Conservation (phyloP, 1,140 invertebrate genomes). For the Sycophila sp. region DNA sequence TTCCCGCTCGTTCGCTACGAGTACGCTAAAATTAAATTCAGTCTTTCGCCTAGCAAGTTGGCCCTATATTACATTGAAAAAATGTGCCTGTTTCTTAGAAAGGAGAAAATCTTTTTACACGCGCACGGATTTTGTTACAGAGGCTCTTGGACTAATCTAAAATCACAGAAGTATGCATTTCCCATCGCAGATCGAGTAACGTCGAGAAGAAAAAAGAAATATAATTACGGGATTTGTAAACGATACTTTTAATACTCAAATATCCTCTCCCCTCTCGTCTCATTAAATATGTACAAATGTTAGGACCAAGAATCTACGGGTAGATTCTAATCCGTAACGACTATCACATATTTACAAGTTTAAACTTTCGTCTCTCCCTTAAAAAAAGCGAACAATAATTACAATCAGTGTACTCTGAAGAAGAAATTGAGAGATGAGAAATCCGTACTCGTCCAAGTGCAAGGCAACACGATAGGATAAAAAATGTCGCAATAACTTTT, state of each 20-base stretch:
- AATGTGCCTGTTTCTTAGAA: conserved; percentile 22
- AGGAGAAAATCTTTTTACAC: conserved; percentile 11
- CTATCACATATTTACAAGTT: conserved; percentile 43
- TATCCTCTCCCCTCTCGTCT: conserved; percentile 21
- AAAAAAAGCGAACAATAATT: conserved; percentile 15
- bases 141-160: conserved; percentile 9
- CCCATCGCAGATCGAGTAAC: conserved; percentile 20
- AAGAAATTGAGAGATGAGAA: conserved; percentile 11
- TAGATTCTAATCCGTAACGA: conserved; percentile 41
- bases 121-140: not conserved
- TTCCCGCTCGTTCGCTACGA: conserved; percentile 28
- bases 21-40: conserved; percentile 34
- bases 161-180: conserved; percentile 36
- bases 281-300: conserved; percentile 26
- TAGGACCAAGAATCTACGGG: conserved; percentile 39
- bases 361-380: conserved; percentile 21
- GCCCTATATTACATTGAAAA: conserved; percentile 9
- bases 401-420: conserved; percentile 21
- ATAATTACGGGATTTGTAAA: conserved; percentile 17
- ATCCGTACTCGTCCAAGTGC: conserved; percentile 6
- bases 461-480: conserved; percentile 22
- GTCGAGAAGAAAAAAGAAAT: conserved; percentile 10
- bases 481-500: no score
- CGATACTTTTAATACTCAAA: conserved; percentile 30
- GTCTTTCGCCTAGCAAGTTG: conserved; percentile 24